phyloP scores from a whole-genome alignment of 1,140 invertebrate genomes.

The Papilio xuthus region DNA sequence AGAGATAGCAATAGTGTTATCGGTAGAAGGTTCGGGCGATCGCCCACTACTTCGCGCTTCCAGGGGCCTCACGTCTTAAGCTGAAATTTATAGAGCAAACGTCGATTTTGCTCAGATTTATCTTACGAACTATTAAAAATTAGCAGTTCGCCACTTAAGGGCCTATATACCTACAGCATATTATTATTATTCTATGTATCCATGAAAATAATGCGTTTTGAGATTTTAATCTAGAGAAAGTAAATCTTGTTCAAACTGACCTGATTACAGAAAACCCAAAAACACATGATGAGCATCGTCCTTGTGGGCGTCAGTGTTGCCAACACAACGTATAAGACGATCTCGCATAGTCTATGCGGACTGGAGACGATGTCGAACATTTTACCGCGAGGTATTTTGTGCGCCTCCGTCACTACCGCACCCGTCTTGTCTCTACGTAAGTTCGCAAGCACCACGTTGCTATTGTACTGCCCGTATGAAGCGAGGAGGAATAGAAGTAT shows the following conservation, averaged over 20 bases:
- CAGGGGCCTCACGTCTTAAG: no score
- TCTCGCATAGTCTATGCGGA: constrained; percentile 92
- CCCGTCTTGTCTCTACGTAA: constrained; percentile 86
- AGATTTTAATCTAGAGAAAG: neutral
- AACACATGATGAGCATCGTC: constrained; percentile 72
- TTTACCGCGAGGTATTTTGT: constrained; percentile 89
- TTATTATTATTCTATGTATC: no score
- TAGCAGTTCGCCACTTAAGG: no score
- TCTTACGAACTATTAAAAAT: no score
- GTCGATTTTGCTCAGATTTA: no score
- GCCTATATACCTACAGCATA: no score
- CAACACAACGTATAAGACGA: constrained; percentile 89
- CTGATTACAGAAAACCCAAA: constrained; percentile 94
- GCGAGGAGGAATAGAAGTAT: constrained; percentile 84
- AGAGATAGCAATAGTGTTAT: no score
- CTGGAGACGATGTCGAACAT: constrained; percentile 91
- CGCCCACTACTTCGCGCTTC: no score
- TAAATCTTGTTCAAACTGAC: no score
- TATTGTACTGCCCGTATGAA: constrained; percentile 86
- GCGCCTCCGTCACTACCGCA: constrained; percentile 84
- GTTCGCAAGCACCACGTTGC: constrained; percentile 87
- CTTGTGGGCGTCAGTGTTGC: constrained; percentile 81
- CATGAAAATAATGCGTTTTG: no score
- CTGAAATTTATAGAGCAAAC: no score
- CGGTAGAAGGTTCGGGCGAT: no score